Percentiles rank a stretch among this genome's conserved stretches.
Conservation (phyloP, 1,140 invertebrate genomes). For the Drosophila chauvacae region DNA sequence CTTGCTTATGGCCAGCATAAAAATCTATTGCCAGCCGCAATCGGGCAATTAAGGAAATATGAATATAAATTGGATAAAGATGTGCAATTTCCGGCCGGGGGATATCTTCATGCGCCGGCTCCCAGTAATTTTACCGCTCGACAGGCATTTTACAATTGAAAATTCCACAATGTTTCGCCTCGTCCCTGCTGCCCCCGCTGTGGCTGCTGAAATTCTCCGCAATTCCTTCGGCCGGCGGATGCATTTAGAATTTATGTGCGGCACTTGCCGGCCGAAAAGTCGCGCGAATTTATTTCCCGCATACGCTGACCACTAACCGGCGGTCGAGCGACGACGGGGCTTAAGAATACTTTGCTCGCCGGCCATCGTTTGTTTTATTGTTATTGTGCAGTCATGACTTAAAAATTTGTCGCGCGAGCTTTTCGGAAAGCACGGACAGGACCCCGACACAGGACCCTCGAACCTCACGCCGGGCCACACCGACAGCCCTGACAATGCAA, state of each 20-base stretch:
- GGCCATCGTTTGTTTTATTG: constrained; percentile 77
- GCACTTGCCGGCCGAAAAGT: constrained; percentile 77
- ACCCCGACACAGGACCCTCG: constrained; percentile 16
- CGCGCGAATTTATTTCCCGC: constrained; percentile 76
- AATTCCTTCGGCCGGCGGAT: constrained; percentile 50
- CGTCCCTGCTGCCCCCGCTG: neutral
- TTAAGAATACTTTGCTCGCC: constrained; percentile 73
- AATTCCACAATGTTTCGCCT: constrained; percentile 31
- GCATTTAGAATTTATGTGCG: constrained; percentile 82
- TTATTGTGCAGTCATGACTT: constrained; percentile 81
- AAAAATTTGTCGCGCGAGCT: constrained; percentile 76
- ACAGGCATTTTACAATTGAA: constrained; percentile 62
- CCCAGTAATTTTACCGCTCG: constrained; percentile 35
- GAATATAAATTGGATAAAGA: constrained; percentile 54
- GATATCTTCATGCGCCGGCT: constrained; percentile 13
- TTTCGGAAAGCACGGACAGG: constrained; percentile 21
- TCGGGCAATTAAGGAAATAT: constrained; percentile 55
- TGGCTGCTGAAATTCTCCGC: constrained; percentile 4
- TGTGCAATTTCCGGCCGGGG: constrained; percentile 29
- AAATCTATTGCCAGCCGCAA: constrained; percentile 46
- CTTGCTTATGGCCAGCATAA: constrained; percentile 44
- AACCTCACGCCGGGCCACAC: constrained; percentile 33
- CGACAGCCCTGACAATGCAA: constrained; percentile 50
- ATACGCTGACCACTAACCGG: constrained; percentile 55
- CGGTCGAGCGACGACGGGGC: constrained; percentile 44